A percentile compares a stretch with the other conserved stretches of the same genome.
phyloP scores from a whole-genome alignment of 1,140 invertebrate species.

The Oedothorax gibbosus region DNA sequence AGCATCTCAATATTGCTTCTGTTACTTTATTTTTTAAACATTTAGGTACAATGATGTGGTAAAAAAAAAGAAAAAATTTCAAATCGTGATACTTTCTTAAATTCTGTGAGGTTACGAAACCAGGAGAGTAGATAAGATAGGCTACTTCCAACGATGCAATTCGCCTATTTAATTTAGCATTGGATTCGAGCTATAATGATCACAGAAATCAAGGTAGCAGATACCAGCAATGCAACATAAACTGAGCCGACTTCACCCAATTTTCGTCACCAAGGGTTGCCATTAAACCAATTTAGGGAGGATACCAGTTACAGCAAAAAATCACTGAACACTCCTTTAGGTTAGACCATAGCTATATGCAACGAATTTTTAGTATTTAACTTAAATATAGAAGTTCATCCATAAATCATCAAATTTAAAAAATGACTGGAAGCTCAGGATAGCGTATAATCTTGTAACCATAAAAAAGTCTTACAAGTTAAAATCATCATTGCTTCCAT shows the following conservation, averaged over 20 bases:
- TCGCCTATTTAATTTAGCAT: slow-evolving; percentile 27
- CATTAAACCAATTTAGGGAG: no score
- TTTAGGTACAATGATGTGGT: no score
- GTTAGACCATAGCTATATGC: neutral
- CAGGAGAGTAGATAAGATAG: slow-evolving; percentile 18
- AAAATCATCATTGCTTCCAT: slow-evolving; percentile 9
- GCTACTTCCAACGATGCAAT: slow-evolving; percentile 42
- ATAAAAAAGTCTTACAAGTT: neutral
- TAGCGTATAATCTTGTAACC: slow-evolving; percentile 29
- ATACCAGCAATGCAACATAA: slow-evolving; percentile 43
- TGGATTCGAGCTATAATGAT: slow-evolving; percentile 5
- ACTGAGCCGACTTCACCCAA: no score
- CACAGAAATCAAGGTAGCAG: slow-evolving; percentile 19
- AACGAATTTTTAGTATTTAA: neutral
- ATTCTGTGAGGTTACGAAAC: slow-evolving; percentile 1
- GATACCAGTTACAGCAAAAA: slow-evolving; percentile 2
- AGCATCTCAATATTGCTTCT: no score
- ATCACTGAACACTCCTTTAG: neutral
- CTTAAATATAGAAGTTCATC: no score
- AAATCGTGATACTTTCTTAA: no score
- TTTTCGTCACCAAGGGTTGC: no score
- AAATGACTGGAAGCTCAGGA: slow-evolving; percentile 7
- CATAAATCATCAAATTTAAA: neutral
- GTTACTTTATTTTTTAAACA: no score
- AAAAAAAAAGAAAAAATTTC: no score